Evolutionary conservation across 2,113 vertebrate genomes (phyloP), one percentile per base, ranked within the genome.

Genomic region (Meleagris gallopavo): DNA sequence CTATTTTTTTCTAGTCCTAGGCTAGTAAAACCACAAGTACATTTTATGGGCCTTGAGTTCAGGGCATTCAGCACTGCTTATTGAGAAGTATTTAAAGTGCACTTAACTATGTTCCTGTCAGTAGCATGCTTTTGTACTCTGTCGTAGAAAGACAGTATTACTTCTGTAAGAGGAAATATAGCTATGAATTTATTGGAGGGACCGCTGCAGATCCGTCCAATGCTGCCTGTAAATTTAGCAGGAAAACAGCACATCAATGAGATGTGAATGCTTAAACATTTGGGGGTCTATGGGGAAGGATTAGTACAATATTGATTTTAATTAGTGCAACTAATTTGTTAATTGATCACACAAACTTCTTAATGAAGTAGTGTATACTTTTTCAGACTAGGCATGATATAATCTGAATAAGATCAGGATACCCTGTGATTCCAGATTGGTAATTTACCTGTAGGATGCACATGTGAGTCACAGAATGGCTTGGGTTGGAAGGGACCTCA

Each of bases 251-350:
- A 25, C 2, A 45, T 13, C 30, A 27, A 25, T 0, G 1, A 45
- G 29, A 71, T 0, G 0, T 19, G 73, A 60, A 64, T 36, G 17
- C 32, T 71, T 74, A 34, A 70, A 36, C 13, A 70, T 36, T 3
- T 60, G 30, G 52, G 48, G 16, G 9, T 52, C 46, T 65, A 12
- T 43, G 43, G 65, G 38, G 57, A 90, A 90, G n/a, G 48, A 61
- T 84, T 48, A 54, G 73, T 60, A 43, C 69, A 88, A 83, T 45
- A 94, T 16, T 78, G 41, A 75, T 86, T 83, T 83, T 82, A 82
- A 83, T 83, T 83, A 93, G 70, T 43, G 5, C 25, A 79, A 32
- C 43, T 65, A 40, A 92, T 92, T 95, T 88, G 70, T 92, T 67
- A 60, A 93, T 34, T 14, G 46, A 82, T 25, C 2, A 0, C 1